These are phyloP conservation scores for Pomatorhinus ruficollis DNA, from an alignment of 2,113 vertebrate species.

Conservation along the genomic window DNA sequence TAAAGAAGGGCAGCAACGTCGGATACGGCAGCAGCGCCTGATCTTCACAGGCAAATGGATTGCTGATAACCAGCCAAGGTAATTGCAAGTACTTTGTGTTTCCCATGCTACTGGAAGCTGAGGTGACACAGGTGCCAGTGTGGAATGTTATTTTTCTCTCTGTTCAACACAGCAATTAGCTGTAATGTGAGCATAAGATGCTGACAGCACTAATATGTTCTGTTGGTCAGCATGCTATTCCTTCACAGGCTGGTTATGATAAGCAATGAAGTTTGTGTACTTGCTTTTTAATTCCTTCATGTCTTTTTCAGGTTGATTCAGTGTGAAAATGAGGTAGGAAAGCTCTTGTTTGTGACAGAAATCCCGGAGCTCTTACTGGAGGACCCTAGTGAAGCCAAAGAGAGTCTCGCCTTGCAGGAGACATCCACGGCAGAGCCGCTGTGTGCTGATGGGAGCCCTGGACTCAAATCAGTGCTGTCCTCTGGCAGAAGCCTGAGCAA, in stretches of 20 bases:
- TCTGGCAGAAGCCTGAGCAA: slow-evolving; percentile 85
- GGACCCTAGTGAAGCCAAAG: slow-evolving; percentile 88
- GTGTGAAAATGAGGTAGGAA: slow-evolving; percentile 85
- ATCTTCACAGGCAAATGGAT: slow-evolving; percentile 92
- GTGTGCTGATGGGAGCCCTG: slow-evolving; percentile 78
- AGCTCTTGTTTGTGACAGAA: slow-evolving; percentile 91
- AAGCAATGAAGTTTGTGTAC: neutral
- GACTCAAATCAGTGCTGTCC: slow-evolving; percentile 91
- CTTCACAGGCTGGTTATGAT: neutral
- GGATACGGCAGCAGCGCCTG: slow-evolving; percentile 89
- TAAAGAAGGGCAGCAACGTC: slow-evolving; percentile 84
- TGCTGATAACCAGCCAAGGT: slow-evolving; percentile 92
- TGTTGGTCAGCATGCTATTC: neutral
- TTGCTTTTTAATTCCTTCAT: slow-evolving; percentile 16
- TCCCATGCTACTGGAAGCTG: neutral
- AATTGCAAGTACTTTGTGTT: neutral
- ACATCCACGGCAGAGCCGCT: slow-evolving; percentile 80
- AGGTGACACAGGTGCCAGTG: neutral
- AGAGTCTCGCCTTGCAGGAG: slow-evolving; percentile 88
- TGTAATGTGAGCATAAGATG: neutral
- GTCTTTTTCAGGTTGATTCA: slow-evolving; percentile 86
- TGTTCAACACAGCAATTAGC: neutral
- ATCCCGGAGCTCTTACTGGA: slow-evolving; percentile 90
- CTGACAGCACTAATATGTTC: neutral
- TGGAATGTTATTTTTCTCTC: neutral